Percentiles rank a stretch among this genome's conserved stretches.
These are phyloP conservation scores for Trogon surrucura DNA, from an alignment of 2,113 vertebrate genomes.

Conservation along the genomic window DNA sequence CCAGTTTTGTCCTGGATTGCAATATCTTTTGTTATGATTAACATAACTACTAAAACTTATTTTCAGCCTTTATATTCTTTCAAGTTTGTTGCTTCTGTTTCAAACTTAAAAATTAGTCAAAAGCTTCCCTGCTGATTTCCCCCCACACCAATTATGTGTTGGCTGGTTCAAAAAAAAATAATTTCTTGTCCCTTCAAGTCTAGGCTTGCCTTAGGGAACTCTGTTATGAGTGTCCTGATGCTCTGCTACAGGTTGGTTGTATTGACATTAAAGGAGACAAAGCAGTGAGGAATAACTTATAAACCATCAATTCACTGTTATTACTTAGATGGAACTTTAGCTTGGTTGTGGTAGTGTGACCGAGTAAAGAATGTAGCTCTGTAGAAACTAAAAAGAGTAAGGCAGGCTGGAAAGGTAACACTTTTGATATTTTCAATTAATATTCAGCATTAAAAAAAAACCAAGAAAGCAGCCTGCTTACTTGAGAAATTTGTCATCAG, in stretches of 20 bases:
- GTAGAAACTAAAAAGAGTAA: neutral
- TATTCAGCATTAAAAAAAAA: neutral
- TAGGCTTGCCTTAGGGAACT: neutral
- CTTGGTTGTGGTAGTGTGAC: neutral
- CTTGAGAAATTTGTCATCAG: neutral
- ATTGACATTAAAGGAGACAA: slow-evolving; percentile 44
- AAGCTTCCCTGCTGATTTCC: neutral
- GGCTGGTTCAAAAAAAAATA: neutral
- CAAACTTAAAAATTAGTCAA: neutral
- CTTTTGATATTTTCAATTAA: neutral
- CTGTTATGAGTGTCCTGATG: neutral
- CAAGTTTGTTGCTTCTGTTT: neutral
- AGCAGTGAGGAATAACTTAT: slow-evolving; percentile 36
- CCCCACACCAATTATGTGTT: neutral
- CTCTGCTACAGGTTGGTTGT: neutral
- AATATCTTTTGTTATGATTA: neutral
- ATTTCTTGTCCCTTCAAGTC: neutral
- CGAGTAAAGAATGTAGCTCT: neutral
- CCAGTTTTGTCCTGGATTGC: neutral
- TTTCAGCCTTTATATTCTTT: neutral
- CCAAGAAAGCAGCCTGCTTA: neutral
- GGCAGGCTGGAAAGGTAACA: neutral
- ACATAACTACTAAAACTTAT: neutral
- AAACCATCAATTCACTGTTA: slow-evolving; percentile 29
- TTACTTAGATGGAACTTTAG: neutral